Percentiles rank a stretch among this genome's conserved stretches.
These are phyloP conservation scores for Chanos chanos DNA, from an alignment of 2,797 vertebrate genomes.

Conservation along the genomic window DNA sequence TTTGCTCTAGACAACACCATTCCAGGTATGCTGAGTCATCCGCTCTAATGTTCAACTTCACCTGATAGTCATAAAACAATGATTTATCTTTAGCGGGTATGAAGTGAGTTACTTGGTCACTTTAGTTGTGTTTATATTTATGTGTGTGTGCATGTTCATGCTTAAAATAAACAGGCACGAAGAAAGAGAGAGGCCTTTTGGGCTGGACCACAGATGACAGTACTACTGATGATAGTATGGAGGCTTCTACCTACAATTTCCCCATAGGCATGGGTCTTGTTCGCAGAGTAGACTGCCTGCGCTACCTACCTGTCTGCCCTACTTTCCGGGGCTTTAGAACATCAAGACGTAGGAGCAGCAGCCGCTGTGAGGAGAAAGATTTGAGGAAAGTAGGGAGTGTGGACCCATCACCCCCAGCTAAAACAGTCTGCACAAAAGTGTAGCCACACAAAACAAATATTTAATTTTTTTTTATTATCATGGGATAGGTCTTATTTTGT, in stretches of 20 bases:
- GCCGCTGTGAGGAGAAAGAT: slow-evolving; percentile 9
- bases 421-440: slow-evolving; percentile 55
- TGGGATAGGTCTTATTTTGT: not conserved
- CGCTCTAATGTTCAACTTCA: not conserved
- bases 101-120: not conserved
- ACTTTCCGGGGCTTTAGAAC: slow-evolving; percentile 77
- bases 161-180: slow-evolving; percentile 69
- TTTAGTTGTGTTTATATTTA: not conserved
- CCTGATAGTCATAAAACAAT: not conserved
- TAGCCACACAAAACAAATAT: too few species aligned
- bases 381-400: slow-evolving; percentile 5
- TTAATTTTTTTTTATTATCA: too few species aligned
- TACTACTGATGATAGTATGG: slow-evolving; percentile 53
- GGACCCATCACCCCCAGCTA: slow-evolving; percentile 6
- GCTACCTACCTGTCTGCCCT: slow-evolving; percentile 82
- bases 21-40: slow-evolving; percentile 71
- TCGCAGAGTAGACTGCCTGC: slow-evolving; percentile 67
- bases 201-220: slow-evolving; percentile 78
- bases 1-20: slow-evolving; percentile 95
- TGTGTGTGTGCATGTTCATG: slow-evolving; percentile 17
- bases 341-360: slow-evolving; percentile 9
- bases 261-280: slow-evolving; percentile 82
- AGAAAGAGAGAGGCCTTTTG: slow-evolving; percentile 83
- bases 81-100: not conserved
- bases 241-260: slow-evolving; percentile 80